phyloP scores from a whole-genome alignment of 2,113 vertebrate species.

The Onychorhynchus coronatus region DNA sequence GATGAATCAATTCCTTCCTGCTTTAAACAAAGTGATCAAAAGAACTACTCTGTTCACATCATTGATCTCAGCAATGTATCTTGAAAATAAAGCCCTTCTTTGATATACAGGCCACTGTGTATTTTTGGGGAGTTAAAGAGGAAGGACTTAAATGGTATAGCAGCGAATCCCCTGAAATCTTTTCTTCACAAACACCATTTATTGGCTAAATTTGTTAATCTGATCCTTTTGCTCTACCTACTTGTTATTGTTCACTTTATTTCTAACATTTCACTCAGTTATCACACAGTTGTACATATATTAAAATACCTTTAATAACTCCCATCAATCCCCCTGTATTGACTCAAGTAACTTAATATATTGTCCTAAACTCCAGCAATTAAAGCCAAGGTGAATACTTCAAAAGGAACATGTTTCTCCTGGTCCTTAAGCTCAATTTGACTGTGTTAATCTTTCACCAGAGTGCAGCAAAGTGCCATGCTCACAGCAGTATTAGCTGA shows the following conservation, averaged over 20 bases:
- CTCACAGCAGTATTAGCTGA: not conserved
- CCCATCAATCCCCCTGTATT: not conserved
- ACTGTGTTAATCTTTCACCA: not conserved
- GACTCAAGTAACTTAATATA: not conserved
- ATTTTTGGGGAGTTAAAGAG: not conserved
- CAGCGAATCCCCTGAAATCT: not conserved
- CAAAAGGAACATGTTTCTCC: not conserved
- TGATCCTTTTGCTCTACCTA: not conserved
- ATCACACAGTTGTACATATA: not conserved
- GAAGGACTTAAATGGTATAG: accelerated
- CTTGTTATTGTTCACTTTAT: not conserved
- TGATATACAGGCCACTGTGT: not conserved
- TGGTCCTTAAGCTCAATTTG: not conserved
- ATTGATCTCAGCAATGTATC: not conserved
- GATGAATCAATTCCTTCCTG: not conserved
- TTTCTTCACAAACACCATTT: not conserved
- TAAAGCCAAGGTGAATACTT: not conserved
- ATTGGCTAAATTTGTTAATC: not conserved
- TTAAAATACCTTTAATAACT: not conserved
- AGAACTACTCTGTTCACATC: not conserved
- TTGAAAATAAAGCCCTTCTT: not conserved
- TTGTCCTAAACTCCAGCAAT: not conserved
- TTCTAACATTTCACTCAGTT: not conserved
- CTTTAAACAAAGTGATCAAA: not conserved
- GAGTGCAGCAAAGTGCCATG: not conserved